Conservation (phyloP, 2,888 invertebrate genomes). For the Cheilosia impressa region DNA sequence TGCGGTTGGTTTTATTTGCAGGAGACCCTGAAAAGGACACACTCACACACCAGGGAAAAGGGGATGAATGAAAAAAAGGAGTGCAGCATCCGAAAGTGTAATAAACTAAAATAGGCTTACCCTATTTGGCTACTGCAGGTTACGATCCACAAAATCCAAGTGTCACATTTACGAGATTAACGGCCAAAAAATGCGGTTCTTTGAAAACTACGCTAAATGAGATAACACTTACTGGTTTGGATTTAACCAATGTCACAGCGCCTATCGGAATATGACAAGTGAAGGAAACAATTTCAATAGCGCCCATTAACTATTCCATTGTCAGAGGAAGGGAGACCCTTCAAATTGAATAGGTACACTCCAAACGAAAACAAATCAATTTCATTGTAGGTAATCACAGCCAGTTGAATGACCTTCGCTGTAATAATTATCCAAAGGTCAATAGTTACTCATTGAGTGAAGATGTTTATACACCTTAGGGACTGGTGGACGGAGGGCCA, state of each 20-base stretch:
- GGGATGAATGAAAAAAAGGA: background rate
- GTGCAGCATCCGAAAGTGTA: constrained; percentile 34
- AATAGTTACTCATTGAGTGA: constrained; percentile 37
- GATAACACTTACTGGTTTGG: constrained; percentile 10
- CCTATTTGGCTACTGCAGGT: constrained; percentile 33
- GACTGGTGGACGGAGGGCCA: background rate
- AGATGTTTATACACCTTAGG: constrained; percentile 3
- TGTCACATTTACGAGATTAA: constrained; percentile 60
- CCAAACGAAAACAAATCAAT: constrained; percentile 37
- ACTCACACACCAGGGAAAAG: background rate
- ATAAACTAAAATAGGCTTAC: constrained; percentile 36
- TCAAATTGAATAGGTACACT: constrained; percentile 1
- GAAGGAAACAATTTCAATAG: constrained; percentile 5
- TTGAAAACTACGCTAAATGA: background rate
- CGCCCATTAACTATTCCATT: constrained; percentile 21
- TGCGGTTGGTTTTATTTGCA: constrained; percentile 1
- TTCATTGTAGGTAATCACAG: constrained; percentile 16
- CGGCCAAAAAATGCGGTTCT: constrained; percentile 40
- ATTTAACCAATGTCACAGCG: background rate
- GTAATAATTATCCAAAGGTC: constrained; percentile 56
- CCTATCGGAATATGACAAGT: constrained; percentile 3
- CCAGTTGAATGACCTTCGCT: constrained; percentile 56
- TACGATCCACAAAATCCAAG: constrained; percentile 20
- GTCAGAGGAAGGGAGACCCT: constrained; percentile 21
- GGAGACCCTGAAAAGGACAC: constrained; percentile 5